These are phyloP conservation scores for Pandemis corylana DNA, from an alignment of 2,888 invertebrate genomes.

Conservation along the genomic window DNA sequence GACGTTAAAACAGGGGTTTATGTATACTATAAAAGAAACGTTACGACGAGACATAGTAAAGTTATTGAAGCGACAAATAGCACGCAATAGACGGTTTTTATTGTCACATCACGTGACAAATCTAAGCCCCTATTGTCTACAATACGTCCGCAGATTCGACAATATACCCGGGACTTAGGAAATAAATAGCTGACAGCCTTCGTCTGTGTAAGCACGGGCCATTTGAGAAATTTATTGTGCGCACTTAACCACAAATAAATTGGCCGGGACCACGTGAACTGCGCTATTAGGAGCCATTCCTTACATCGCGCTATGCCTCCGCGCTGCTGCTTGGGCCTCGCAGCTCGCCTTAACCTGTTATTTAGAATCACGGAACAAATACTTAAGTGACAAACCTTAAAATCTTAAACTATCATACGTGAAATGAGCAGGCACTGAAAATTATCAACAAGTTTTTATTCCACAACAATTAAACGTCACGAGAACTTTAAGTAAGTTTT, in stretches of 20 bases:
- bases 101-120: conserved; percentile 70
- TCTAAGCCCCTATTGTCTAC: conserved; percentile 68
- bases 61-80: conserved; percentile 63
- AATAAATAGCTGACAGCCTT: conserved; percentile 81
- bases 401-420: neutral
- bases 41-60: conserved; percentile 56
- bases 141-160: conserved; percentile 67
- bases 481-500: too few species aligned
- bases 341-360: conserved; percentile 46
- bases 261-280: conserved; percentile 74
- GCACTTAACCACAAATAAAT: conserved; percentile 84
- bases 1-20: conserved; percentile 59
- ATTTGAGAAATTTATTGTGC: conserved; percentile 84
- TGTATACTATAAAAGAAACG: conserved; percentile 56
- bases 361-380: conserved; percentile 4
- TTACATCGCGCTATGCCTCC: conserved; percentile 56
- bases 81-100: conserved; percentile 64
- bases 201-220: conserved; percentile 78
- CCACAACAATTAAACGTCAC: too few species aligned
- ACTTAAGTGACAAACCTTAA: neutral
- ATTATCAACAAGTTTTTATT: too few species aligned
- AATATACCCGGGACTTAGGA: conserved; percentile 73
- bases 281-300: conserved; percentile 59
- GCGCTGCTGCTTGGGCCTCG: conserved; percentile 52
- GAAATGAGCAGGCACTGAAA: neutral